Evolutionary conservation across 2,113 vertebrate genomes (phyloP).

Genomic region (Naja naja): DNA sequence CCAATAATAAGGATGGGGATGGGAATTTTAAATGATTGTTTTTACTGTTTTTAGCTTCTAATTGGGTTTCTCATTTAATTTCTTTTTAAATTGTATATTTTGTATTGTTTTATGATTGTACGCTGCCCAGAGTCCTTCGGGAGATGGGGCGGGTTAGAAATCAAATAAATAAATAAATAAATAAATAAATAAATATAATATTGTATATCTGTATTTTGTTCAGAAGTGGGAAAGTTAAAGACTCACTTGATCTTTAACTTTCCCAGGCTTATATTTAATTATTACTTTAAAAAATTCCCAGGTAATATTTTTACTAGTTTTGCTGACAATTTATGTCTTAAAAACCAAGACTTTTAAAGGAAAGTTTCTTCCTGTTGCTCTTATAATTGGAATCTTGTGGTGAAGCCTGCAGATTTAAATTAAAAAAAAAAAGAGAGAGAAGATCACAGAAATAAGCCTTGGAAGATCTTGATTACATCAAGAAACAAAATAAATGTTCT

Average conservation of each 20-base stretch:
- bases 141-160: too few species aligned
- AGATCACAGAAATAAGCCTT: conserved; percentile 40
- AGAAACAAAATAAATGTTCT: conserved; percentile 36
- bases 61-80: too few species aligned
- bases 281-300: conserved; percentile 1
- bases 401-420: conserved; percentile 20
- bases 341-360: conserved; percentile 24
- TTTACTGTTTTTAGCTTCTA: too few species aligned
- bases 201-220: not conserved
- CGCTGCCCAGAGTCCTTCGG: too few species aligned
- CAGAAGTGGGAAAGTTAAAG: not conserved
- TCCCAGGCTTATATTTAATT: not conserved
- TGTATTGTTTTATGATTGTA: too few species aligned
- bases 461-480: conserved; percentile 35
- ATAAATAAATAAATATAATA: not conserved
- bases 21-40: too few species aligned
- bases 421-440: not conserved
- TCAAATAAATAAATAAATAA: too few species aligned
- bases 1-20: too few species aligned
- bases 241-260: not conserved
- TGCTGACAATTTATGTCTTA: conserved; percentile 31
- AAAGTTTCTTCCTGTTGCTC: conserved; percentile 11
- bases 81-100: too few species aligned
- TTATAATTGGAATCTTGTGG: conserved; percentile 7
- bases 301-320: not conserved